A percentile compares a stretch with the other conserved stretches of the same genome.
These are phyloP conservation scores for Pelochelys cantorii DNA, from an alignment of 2,797 vertebrate genomes.

Conservation along the genomic window DNA sequence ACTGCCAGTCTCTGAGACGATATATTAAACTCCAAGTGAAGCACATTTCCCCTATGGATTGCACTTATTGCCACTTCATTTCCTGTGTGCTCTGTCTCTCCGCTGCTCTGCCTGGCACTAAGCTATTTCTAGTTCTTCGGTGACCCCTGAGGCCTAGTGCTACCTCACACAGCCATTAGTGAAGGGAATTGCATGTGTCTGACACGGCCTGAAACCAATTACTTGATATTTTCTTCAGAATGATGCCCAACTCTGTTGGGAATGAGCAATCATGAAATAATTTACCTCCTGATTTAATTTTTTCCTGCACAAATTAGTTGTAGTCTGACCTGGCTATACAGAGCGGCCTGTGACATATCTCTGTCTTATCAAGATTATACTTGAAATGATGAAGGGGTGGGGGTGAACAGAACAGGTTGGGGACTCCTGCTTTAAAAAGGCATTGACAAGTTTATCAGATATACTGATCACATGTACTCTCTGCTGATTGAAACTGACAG, in stretches of 20 bases:
- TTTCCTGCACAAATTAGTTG: conserved; percentile 90
- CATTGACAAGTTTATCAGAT: conserved; percentile 86
- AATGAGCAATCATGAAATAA: conserved; percentile 99
- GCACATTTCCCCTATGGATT: conserved; percentile 98
- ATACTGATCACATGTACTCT: conserved; percentile 79
- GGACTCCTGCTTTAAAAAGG: conserved; percentile 80
- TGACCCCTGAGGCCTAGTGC: conserved; percentile 94
- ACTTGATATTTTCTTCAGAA: conserved; percentile 99
- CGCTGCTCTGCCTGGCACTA: conserved; percentile 81
- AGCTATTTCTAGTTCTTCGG: conserved; percentile 88
- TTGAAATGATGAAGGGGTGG: conserved; percentile 76
- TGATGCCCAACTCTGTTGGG: conserved; percentile 96
- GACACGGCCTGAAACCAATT: conserved; percentile 99
- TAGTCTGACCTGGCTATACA: conserved; percentile 79
- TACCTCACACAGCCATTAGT: conserved; percentile 95
- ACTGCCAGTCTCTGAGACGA: conserved; percentile 94
- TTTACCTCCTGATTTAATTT: conserved; percentile 99
- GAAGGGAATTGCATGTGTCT: conserved; percentile 98
- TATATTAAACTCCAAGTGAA: conserved; percentile 98
- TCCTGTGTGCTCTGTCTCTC: conserved; percentile 86
- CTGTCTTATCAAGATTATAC: conserved; percentile 83
- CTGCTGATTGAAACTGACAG: conserved; percentile 81
- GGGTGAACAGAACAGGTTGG: conserved; percentile 71
- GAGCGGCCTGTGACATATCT: conserved; percentile 79
- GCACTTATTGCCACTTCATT: conserved; percentile 99